phyloP scores from a whole-genome alignment of 2,797 vertebrate species.

The Falco columbarius region DNA sequence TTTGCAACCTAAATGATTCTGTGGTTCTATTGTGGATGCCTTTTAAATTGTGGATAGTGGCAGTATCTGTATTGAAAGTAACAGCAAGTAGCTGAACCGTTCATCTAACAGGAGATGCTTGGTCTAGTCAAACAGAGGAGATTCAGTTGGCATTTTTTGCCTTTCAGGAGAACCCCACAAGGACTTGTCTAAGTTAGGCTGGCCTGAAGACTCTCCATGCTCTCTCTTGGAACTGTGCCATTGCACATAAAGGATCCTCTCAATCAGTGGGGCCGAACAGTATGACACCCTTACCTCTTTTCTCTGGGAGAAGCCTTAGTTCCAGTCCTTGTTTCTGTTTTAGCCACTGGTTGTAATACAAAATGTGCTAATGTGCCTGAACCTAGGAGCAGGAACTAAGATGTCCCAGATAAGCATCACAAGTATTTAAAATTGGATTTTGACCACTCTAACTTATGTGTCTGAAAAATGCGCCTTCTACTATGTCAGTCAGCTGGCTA shows the following conservation, averaged over 20 bases:
- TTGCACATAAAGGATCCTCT: background rate
- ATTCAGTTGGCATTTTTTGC: background rate
- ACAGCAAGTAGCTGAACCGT: background rate
- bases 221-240: background rate
- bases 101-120: background rate
- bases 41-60: background rate
- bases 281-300: background rate
- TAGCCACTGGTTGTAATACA: background rate
- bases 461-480: background rate
- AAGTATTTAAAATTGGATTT: background rate
- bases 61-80: background rate
- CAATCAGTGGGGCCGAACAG: background rate
- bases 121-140: background rate
- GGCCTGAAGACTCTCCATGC: background rate
- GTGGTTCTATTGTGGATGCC: background rate
- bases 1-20: too few relatives aligned
- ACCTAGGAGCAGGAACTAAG: background rate
- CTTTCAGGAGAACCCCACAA: background rate
- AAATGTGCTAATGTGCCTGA: background rate
- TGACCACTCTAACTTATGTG: background rate
- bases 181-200: background rate
- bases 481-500: background rate
- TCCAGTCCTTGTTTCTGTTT: background rate
- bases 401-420: background rate
- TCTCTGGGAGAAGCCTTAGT: background rate